A percentile compares a stretch with the other conserved stretches of the same genome.
phyloP scores from a whole-genome alignment of 1,140 invertebrate genomes.

The Drosophila jambulina region DNA sequence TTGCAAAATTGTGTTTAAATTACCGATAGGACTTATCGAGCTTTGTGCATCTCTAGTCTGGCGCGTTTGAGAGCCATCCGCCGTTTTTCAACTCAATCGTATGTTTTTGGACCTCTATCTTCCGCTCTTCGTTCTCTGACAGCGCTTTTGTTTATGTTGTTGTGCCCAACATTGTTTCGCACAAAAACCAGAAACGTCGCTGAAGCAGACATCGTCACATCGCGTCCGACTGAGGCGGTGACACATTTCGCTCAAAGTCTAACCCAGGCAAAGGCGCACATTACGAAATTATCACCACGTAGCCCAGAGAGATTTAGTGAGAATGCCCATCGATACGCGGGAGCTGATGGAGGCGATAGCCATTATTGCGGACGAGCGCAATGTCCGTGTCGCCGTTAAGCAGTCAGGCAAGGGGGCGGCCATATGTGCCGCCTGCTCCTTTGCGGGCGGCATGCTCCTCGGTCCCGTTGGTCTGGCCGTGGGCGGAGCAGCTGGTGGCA shows the following conservation, averaged over 20 bases:
- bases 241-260: constrained; percentile 38
- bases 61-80: not conserved
- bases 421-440: constrained; percentile 76
- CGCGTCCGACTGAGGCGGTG: not conserved
- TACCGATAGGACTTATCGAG: constrained; percentile 3
- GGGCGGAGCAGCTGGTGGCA: constrained; percentile 75
- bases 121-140: not conserved
- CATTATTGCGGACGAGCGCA: constrained; percentile 71
- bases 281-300: constrained; percentile 42
- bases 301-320: constrained; percentile 2
- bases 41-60: not conserved
- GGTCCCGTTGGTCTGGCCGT: constrained; percentile 77
- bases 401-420: constrained; percentile 78
- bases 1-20: not conserved
- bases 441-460: constrained; percentile 73
- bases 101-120: not conserved
- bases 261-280: constrained; percentile 9
- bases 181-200: not conserved
- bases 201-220: constrained; percentile 3
- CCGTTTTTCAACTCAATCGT: not conserved
- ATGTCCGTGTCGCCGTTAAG: constrained; percentile 75
- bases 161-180: not conserved
- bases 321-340: constrained; percentile 76
- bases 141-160: constrained; percentile 18
- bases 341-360: constrained; percentile 79